Evolutionary conservation across 2,797 vertebrate species (phyloP).

Genomic region (Morus bassanus): DNA sequence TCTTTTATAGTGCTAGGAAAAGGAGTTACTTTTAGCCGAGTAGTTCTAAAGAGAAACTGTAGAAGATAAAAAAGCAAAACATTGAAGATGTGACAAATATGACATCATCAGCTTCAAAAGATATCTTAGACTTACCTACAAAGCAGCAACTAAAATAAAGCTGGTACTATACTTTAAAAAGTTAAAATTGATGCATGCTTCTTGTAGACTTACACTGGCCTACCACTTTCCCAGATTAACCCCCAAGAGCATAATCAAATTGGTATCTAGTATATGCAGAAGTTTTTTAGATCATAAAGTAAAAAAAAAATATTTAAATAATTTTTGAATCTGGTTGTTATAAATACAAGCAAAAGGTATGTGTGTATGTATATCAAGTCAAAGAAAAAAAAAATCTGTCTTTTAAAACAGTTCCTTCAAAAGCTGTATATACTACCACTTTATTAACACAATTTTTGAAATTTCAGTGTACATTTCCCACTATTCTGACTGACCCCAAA

Average conservation of each 20-base stretch:
- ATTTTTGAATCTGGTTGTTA: not conserved
- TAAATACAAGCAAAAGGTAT: not conserved
- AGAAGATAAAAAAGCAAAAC: not conserved
- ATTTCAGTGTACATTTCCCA: not conserved
- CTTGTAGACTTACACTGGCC: not conserved
- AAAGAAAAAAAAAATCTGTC: not conserved
- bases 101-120: conserved; percentile 5
- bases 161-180: not conserved
- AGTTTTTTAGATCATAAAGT: not conserved
- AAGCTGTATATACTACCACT: not conserved
- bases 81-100: conserved; percentile 10
- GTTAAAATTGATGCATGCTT: not conserved
- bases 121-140: not conserved
- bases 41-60: not conserved
- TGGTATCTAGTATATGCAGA: not conserved
- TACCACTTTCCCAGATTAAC: not conserved
- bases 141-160: not conserved
- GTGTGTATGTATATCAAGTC: not conserved
- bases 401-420: not conserved
- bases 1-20: not conserved
- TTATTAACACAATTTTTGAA: not conserved
- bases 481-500: not conserved
- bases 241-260: not conserved
- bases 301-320: not conserved
- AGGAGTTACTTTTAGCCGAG: not conserved